phyloP scores from a whole-genome alignment of 2,113 vertebrate genomes.

The Odontesthes bonariensis region DNA sequence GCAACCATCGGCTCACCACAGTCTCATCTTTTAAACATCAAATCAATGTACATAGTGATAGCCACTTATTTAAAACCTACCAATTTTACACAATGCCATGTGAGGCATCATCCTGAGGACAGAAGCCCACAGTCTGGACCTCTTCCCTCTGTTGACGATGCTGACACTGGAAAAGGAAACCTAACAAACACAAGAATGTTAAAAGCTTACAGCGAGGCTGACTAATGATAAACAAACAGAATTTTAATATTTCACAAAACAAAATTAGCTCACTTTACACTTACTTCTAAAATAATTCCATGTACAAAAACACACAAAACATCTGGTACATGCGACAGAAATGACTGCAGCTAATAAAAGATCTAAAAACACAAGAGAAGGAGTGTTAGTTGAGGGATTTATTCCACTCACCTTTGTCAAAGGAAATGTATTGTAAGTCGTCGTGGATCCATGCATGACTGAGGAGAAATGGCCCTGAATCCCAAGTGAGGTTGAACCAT shows the following conservation, averaged over 20 bases:
- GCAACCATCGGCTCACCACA: no score
- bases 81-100: constrained; percentile 69
- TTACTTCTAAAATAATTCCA: background rate
- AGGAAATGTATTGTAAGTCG: constrained; percentile 65
- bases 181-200: constrained; percentile 29
- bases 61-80: constrained; percentile 51
- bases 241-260: accelerated
- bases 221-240: background rate
- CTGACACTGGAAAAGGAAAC: constrained; percentile 44
- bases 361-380: background rate
- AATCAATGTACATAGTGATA: no score
- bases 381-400: no score
- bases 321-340: background rate
- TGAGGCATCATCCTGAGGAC: constrained; percentile 52
- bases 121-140: constrained; percentile 45
- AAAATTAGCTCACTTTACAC: background rate
- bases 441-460: constrained; percentile 50
- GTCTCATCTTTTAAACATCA: background rate
- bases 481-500: constrained; percentile 18
- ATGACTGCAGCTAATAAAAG: accelerated
- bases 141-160: constrained; percentile 12
- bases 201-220: accelerated
- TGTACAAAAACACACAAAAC: background rate
- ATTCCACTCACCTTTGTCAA: constrained; percentile 68
- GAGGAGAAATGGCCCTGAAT: constrained; percentile 28